A percentile compares a stretch with the other conserved stretches of the same genome.
phyloP scores from a whole-genome alignment of 2,888 invertebrate genomes.

The Cactoblastis cactorum region DNA sequence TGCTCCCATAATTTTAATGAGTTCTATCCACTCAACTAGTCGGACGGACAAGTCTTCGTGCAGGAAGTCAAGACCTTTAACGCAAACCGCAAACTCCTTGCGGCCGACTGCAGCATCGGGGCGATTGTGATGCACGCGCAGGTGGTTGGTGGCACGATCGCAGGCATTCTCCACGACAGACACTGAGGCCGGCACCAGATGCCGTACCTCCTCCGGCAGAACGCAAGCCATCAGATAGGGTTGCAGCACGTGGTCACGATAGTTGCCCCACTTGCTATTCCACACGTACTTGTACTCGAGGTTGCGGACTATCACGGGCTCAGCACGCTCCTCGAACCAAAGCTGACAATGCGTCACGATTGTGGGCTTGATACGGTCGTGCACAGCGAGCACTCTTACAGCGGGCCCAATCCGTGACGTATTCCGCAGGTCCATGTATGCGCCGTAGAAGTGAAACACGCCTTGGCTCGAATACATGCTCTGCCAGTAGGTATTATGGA shows the following conservation, averaged over 20 bases:
- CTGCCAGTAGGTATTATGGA: constrained; percentile 97
- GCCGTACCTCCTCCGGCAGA: constrained; percentile 86
- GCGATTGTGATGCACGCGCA: constrained; percentile 89
- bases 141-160: constrained; percentile 91
- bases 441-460: constrained; percentile 94
- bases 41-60: constrained; percentile 94
- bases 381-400: constrained; percentile 91
- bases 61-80: constrained; percentile 95
- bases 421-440: constrained; percentile 90
- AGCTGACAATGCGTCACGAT: constrained; percentile 91
- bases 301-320: constrained; percentile 88
- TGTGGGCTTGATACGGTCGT: constrained; percentile 92
- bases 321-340: constrained; percentile 92
- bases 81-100: constrained; percentile 94
- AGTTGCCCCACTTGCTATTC: constrained; percentile 97
- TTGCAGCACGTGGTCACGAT: constrained; percentile 93
- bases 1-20: constrained; percentile 91
- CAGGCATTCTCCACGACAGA: constrained; percentile 92
- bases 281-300: constrained; percentile 96
- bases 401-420: constrained; percentile 90
- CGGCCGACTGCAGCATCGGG: constrained; percentile 77
- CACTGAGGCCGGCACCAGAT: constrained; percentile 88
- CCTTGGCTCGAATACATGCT: constrained; percentile 89
- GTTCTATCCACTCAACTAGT: constrained; percentile 96
- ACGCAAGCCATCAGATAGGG: constrained; percentile 94